phyloP scores from a whole-genome alignment of 2,888 invertebrate species.

The Apamea sordens region DNA sequence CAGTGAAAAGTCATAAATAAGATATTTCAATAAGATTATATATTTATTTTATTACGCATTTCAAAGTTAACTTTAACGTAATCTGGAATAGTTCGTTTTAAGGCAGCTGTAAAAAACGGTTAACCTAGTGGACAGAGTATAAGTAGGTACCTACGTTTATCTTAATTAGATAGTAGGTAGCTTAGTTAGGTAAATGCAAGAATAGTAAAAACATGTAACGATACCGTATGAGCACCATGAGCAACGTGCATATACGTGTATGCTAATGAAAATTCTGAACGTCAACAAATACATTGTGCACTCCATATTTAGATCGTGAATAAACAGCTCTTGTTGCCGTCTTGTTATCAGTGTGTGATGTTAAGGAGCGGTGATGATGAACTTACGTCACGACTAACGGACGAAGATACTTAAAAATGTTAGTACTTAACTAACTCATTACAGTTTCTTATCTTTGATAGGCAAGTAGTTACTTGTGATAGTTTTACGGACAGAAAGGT shows the following conservation, averaged over 20 bases:
- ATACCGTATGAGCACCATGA: not conserved
- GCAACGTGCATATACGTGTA: not conserved
- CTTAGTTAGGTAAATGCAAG: not conserved
- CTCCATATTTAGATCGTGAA: conserved; percentile 42
- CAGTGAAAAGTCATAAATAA: no score
- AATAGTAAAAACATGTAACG: not conserved
- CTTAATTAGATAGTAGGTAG: not conserved
- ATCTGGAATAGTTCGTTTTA: no score
- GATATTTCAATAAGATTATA: no score
- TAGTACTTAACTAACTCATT: conserved; percentile 13
- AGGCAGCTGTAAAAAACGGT: no score
- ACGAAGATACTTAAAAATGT: conserved; percentile 22
- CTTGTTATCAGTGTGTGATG: conserved; percentile 33
- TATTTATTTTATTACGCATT: no score
- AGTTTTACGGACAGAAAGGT: not conserved
- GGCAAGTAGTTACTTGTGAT: not conserved
- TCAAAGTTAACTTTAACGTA: no score
- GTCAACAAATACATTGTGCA: conserved; percentile 34
- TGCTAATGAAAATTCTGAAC: conserved; percentile 38
- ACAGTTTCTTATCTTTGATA: conserved; percentile 13
- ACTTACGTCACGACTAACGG: conserved; percentile 12
- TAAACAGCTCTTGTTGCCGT: conserved; percentile 19
- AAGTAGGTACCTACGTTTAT: not conserved
- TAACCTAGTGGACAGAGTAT: no score
- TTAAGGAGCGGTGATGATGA: conserved; percentile 14